These are phyloP conservation scores for Actinopyga echinites DNA, from an alignment of 53 echinoderm and acorn worm species.

Conservation along the genomic window DNA sequence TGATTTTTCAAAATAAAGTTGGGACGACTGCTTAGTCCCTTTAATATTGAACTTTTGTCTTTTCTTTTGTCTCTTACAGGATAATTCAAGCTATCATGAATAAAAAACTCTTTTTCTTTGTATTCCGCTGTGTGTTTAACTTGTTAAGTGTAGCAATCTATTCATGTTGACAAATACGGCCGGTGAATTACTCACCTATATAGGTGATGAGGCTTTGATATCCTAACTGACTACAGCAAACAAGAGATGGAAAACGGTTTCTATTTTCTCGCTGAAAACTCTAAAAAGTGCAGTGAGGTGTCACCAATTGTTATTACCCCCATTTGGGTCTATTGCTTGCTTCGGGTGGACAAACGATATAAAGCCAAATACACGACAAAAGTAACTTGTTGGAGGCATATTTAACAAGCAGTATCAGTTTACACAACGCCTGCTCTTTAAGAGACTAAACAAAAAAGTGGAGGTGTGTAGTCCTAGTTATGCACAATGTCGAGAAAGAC, in stretches of 20 bases:
- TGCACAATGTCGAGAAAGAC: neutral
- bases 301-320: conserved; percentile 22
- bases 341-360: neutral
- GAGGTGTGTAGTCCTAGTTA: conserved; percentile 12
- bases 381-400: conserved; percentile 15
- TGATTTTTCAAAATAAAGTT: no score
- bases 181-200: no score
- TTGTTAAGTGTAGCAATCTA: no score
- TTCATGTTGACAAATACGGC: no score
- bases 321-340: neutral
- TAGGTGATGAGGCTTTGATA: no score
- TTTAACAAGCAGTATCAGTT: conserved; percentile 26
- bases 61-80: no score
- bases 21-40: no score
- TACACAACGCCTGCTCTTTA: conserved; percentile 11
- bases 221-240: no score
- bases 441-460: neutral
- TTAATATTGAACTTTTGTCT: no score
- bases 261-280: neutral
- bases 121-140: no score
- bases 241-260: neutral
- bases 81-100: no score
- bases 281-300: conserved; percentile 2
- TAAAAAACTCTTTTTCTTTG: no score
- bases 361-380: conserved; percentile 9